phyloP scores from a whole-genome alignment of 2,113 vertebrate species.

The Pachyramphus minor region DNA sequence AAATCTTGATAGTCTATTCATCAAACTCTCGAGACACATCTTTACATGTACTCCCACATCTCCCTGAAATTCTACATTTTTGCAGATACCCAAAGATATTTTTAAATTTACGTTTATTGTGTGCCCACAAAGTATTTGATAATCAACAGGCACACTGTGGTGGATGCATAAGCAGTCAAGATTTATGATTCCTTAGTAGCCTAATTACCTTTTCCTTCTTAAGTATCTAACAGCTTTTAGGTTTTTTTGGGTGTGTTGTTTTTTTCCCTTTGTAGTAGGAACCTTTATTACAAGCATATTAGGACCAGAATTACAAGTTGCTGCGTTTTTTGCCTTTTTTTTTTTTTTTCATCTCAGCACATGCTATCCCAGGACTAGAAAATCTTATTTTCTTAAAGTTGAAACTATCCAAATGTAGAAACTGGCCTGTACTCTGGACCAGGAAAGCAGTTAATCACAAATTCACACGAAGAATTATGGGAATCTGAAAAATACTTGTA shows the following conservation, averaged over 20 bases:
- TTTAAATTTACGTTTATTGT: neutral
- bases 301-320: neutral
- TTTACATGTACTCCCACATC: neutral
- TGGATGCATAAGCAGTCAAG: neutral
- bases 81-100: neutral
- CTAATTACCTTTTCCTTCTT: neutral
- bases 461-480: neutral
- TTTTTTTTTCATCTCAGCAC: neutral
- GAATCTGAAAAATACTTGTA: neutral
- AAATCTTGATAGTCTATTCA: neutral
- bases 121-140: neutral
- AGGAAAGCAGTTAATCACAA: neutral
- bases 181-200: neutral
- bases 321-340: neutral
- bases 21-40: neutral
- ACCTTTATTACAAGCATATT: neutral
- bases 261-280: neutral
- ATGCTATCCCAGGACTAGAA: neutral
- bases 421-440: neutral
- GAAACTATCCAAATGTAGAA: too few species aligned
- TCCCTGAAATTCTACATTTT: neutral
- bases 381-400: neutral
- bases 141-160: neutral
- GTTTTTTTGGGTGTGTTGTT: fast-evolving
- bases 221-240: neutral